These are phyloP conservation scores for Carassius gibelio DNA, from an alignment of 2,113 vertebrate species.

Conservation along the genomic window DNA sequence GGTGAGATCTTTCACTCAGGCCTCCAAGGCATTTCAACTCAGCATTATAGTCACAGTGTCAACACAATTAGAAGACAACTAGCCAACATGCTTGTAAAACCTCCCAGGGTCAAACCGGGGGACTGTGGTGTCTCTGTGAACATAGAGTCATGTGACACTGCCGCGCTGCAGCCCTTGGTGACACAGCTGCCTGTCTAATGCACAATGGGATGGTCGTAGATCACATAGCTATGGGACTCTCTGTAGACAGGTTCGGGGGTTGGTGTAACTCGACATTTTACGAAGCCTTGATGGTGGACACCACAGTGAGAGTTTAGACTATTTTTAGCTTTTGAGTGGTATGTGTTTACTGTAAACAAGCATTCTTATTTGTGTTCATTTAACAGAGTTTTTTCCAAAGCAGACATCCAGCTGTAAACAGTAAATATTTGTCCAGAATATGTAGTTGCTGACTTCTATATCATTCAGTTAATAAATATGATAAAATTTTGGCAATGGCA, in stretches of 20 bases:
- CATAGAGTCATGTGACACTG: constrained; percentile 26
- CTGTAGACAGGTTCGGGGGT: not conserved
- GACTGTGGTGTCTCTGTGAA: constrained; percentile 1
- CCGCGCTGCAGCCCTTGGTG: not conserved
- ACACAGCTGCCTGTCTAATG: not conserved
- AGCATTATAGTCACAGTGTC: constrained; percentile 16
- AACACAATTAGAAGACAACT: constrained; percentile 16
- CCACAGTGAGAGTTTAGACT: not conserved
- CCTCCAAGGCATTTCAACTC: not conserved
- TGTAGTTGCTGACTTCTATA: no score
- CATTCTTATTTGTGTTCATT: constrained; percentile 1
- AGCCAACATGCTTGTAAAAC: constrained; percentile 3
- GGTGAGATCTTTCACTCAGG: constrained; percentile 65
- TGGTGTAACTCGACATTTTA: not conserved
- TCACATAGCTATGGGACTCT: not conserved
- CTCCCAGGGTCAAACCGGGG: constrained; percentile 30
- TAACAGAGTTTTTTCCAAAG: not conserved
- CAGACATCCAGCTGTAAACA: not conserved
- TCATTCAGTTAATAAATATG: no score
- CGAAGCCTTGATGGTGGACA: not conserved
- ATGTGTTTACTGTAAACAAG: constrained; percentile 29
- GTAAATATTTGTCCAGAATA: no score
- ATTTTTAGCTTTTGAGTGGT: not conserved
- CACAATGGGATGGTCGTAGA: not conserved
- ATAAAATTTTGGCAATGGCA: no score